These are phyloP conservation scores for Macaria liturata DNA, from an alignment of 2,888 invertebrate species.

Conservation along the genomic window DNA sequence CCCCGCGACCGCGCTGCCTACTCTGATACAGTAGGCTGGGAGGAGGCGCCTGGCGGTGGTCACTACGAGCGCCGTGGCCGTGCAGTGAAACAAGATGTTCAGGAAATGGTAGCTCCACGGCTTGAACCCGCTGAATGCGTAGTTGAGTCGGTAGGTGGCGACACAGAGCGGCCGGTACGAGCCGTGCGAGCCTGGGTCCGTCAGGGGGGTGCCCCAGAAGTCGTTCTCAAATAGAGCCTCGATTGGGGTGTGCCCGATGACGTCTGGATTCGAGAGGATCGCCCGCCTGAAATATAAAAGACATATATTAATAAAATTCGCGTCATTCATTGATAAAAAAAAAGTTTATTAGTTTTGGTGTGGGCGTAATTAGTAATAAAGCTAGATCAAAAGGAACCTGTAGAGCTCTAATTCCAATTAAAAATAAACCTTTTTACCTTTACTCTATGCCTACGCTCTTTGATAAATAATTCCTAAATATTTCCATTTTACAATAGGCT, in stretches of 20 bases:
- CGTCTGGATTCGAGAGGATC: constrained; percentile 96
- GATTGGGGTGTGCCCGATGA: constrained; percentile 93
- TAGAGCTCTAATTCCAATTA: too few relatives aligned
- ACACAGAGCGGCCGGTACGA: constrained; percentile 97
- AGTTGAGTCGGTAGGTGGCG: constrained; percentile 93
- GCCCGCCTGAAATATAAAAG: constrained; percentile 90
- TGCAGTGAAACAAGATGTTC: constrained; percentile 93
- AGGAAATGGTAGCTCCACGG: constrained; percentile 94
- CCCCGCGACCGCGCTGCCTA: constrained; percentile 90
- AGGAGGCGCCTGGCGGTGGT: constrained; percentile 88
- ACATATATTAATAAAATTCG: background rate
- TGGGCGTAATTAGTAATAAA: too few relatives aligned
- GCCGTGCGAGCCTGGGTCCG: constrained; percentile 97
- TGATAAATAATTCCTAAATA: too few relatives aligned
- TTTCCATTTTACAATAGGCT: background rate
- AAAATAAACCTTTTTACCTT: too few relatives aligned
- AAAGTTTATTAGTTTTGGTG: too few relatives aligned
- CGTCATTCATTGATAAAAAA: too few relatives aligned
- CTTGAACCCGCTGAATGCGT: constrained; percentile 89
- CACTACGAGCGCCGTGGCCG: constrained; percentile 92
- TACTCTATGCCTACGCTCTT: too few relatives aligned
- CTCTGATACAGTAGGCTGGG: constrained; percentile 84
- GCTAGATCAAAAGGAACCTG: too few relatives aligned
- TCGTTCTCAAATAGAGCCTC: constrained; percentile 93
- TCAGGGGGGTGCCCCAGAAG: constrained; percentile 98